A percentile compares a stretch with the other conserved stretches of the same genome.
Evolutionary conservation across 2,113 vertebrate genomes (phyloP).

Genomic region (Elephas maximus): DNA sequence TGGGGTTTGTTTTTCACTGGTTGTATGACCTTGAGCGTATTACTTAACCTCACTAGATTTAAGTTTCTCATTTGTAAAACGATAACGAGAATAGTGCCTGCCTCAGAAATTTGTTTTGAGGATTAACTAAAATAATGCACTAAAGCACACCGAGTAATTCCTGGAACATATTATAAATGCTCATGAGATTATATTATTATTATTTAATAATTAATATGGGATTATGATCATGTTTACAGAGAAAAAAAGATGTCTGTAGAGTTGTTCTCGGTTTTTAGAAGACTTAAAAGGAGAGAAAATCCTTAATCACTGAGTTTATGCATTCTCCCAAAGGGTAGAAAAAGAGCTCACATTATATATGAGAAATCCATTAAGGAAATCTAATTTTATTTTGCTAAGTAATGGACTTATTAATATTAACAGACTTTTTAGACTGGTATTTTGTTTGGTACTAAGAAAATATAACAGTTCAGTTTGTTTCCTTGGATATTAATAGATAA

Average conservation of each 20-base stretch:
- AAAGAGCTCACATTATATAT: background rate
- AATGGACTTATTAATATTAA: constrained; percentile 51
- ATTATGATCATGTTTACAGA: background rate
- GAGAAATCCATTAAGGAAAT: background rate
- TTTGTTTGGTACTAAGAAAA: constrained; percentile 49
- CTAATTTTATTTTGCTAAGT: constrained; percentile 33
- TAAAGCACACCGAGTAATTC: background rate
- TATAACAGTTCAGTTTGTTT: constrained; percentile 13
- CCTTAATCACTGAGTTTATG: background rate
- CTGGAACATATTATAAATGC: background rate
- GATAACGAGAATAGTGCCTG: constrained; percentile 5
- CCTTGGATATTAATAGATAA: background rate
- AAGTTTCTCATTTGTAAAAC: constrained; percentile 37
- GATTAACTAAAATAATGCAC: constrained; percentile 28
- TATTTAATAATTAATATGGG: constrained; percentile 7
- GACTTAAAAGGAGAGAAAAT: background rate
- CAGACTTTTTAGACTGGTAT: background rate
- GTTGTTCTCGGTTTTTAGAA: constrained; percentile 33
- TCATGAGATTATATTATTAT: constrained; percentile 37
- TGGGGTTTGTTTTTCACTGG: background rate
- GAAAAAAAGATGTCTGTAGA: background rate
- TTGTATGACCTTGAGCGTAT: background rate
- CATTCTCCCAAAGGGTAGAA: background rate
- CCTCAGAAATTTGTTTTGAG: background rate
- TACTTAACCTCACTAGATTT: constrained; percentile 9